Base-by-base conservation (phyloP, 2,113 vertebrate genomes). In the Malurus alboscapulatus region DNA sequence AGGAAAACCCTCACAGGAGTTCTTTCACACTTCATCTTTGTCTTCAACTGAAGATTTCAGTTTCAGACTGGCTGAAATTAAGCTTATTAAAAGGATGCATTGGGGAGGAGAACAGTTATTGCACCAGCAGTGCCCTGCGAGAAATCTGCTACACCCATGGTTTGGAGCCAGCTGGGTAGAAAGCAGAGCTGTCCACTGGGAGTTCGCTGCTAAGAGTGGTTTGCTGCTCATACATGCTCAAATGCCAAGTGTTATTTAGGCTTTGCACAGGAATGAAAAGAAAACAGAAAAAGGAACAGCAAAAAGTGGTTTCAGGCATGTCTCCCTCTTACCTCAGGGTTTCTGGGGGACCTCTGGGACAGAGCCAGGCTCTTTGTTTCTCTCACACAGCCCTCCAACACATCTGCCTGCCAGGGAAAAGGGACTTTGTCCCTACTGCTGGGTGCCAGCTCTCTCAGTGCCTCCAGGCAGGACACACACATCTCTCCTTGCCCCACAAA, bases 401-500 rank as follows among this genome's bases (percentile, higher is more conserved):
- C 7, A n/a, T 21, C 10, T 85, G 51, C 50, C 22, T 74, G 8
- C 6, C 14, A 3, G 1, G n/a, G 10, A 53, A 38, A 79, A 63
- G n/a, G 18, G 21, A 14, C 9, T 48, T 57, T 40, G 7, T 16
- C 19, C 25, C 27, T 32, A 9, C 9, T 6, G 8, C 2, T 47
- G 38, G 14, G 30, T 32, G 11, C 30, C 44, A 67, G 22, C 8
- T 66, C 8, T 9, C 51, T 47, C 25, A 53, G 9, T 80, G 21
- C 42, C 47, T 58, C 27, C 30, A 51, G 15, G 14, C 8, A 78
- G 27, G 36, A 59, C 14, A 17, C 12, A 29, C 3, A 13, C 1
- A 1, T 5, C 12, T n/a, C 18, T 59, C 2, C 59, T 65, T 2
- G 0, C 1, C 16, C 4, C 4, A 3, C 14, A 11, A 42, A 57